Base-by-base conservation (phyloP, 2,797 vertebrate genomes). In the Pelobates cultripes region DNA sequence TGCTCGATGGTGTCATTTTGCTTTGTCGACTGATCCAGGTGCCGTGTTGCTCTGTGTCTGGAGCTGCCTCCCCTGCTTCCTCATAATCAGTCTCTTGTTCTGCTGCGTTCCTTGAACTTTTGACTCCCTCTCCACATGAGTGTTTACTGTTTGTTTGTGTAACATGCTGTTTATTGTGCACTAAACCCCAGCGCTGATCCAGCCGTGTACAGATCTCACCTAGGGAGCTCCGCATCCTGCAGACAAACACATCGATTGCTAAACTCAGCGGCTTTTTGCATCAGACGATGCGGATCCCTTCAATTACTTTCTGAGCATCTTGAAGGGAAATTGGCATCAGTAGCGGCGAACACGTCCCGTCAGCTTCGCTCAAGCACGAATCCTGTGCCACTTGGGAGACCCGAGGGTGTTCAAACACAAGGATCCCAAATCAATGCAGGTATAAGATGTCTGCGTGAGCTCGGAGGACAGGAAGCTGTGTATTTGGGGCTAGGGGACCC, bases 81-180 rank as follows among this genome's bases (percentile, higher is more conserved):
- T 63, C 14, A 63, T 45, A 41, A 75, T 75, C 76, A 43, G 66
- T 75, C 77, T 79, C 57, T 51, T 71, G 67, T 75, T 79, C 72
- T 66, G 57, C 71, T 70, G 53, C 57, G 15, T 79, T 75, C 44
- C 77, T 79, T 83, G 81, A 83, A 83, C 81, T 83, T 75, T 78
- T 78, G 76, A 83, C 81, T 83, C 71, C 71, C 81, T 83, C 70
- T 74, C 72, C 77, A 75, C 82, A 83, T 43, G 57, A 79, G 72
- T 75, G 71, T 83, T 79, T 57, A 57, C 66, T 63, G 72, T 83
- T 83, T 79, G 82, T 75, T 76, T 76, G 67, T 57, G 77, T 79
- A 76, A 80, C 77, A 79, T 72, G 82, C 82, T 80, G 82, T 84
- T 84, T 84, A 80, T 83, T 83, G 82, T 83, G 77, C 77, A 83